Percentiles rank a stretch among this genome's conserved stretches.
These are phyloP conservation scores for Itoplectis maculator DNA, from an alignment of 2,888 invertebrate species.

Conservation along the genomic window DNA sequence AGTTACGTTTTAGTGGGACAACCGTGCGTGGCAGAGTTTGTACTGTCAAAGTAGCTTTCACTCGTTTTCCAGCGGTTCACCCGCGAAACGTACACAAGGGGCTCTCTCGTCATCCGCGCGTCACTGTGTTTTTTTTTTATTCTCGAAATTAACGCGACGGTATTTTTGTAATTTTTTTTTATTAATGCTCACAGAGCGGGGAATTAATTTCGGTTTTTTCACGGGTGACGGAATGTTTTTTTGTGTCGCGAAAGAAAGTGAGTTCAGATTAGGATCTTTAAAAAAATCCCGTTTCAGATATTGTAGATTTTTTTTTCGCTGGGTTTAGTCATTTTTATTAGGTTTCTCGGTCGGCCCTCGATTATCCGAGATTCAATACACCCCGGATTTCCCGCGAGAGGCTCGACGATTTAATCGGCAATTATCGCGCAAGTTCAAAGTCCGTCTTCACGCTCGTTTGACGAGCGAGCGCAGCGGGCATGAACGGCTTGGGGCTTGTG, in stretches of 20 bases:
- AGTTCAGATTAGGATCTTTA: too few species aligned
- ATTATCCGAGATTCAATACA: background rate
- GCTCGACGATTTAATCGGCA: slow-evolving; percentile 11
- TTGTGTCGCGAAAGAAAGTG: too few species aligned
- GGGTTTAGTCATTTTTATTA: too few species aligned
- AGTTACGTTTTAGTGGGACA: slow-evolving; percentile 36
- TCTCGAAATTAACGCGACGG: too few species aligned
- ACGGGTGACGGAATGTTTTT: too few species aligned
- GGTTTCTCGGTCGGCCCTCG: too few species aligned
- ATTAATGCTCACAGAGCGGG: too few species aligned
- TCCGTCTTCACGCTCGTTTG: slow-evolving; percentile 13
- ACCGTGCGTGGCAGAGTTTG: slow-evolving; percentile 27
- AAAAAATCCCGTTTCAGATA: too few species aligned
- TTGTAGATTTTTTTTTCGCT: too few species aligned
- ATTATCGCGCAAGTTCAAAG: slow-evolving; percentile 25
- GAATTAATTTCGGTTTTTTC: too few species aligned
- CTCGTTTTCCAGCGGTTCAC: slow-evolving; percentile 25
- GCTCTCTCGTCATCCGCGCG: background rate
- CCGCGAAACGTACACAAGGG: slow-evolving; percentile 5
- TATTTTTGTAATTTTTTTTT: too few species aligned
- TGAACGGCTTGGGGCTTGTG: too few species aligned
- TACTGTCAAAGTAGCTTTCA: slow-evolving; percentile 52
- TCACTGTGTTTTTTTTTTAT: background rate
- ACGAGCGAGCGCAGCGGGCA: slow-evolving; percentile 1
- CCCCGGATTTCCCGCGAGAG: background rate